phyloP scores from a whole-genome alignment of 2,113 vertebrate genomes.

The Proterorhinus semilunaris region DNA sequence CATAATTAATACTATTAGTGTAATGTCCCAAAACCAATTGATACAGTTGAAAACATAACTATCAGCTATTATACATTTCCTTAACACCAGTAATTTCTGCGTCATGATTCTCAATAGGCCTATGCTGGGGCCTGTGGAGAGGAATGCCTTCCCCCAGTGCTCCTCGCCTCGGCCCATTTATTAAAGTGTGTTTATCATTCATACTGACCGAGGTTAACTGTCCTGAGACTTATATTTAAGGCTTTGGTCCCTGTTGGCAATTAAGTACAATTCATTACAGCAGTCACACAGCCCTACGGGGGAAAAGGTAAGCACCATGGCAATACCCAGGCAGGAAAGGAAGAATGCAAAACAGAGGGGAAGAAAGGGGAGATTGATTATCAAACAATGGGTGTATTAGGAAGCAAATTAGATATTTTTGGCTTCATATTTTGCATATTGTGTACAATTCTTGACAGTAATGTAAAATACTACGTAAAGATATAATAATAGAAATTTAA shows the following conservation, averaged over 20 bases:
- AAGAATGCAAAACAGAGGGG: constrained; percentile 25
- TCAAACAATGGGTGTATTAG: constrained; percentile 30
- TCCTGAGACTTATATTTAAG: constrained; percentile 76
- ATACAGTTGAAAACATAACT: no score
- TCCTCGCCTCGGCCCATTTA: constrained; percentile 56
- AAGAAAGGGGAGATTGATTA: constrained; percentile 24
- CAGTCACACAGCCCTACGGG: constrained; percentile 64
- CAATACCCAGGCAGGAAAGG: constrained; percentile 36
- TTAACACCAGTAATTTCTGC: constrained; percentile 24
- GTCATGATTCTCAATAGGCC: constrained; percentile 29
- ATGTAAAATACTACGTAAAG: no score
- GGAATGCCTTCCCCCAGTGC: constrained; percentile 48
- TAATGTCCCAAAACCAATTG: no score
- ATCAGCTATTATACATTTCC: no score
- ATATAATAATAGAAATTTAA: no score
- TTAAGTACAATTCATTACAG: constrained; percentile 79
- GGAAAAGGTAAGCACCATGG: constrained; percentile 51
- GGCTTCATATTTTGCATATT: no score
- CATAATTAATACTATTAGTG: no score
- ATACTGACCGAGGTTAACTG: constrained; percentile 72
- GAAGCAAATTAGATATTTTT: not conserved
- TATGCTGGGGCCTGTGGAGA: constrained; percentile 31
- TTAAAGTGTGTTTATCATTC: constrained; percentile 74
- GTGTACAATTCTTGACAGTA: no score
- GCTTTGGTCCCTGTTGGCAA: constrained; percentile 68